Evolutionary conservation across 2,113 vertebrate genomes (phyloP).

Genomic region (Brachyhypopomus occidentalis): DNA sequence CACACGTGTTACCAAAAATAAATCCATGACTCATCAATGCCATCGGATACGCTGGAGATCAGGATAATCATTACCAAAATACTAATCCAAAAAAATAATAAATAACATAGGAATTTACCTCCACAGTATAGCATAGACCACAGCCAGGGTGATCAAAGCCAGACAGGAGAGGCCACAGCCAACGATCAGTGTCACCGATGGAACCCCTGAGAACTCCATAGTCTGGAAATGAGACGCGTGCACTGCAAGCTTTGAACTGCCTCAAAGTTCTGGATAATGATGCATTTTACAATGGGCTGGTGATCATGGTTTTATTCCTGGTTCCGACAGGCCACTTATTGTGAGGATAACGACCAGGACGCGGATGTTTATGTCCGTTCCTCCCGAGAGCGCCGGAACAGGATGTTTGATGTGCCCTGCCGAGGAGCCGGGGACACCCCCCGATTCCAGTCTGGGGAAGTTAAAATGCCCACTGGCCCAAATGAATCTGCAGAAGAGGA

Average conservation of each 20-base stretch:
- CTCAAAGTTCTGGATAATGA: conserved; percentile 33
- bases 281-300: conserved; percentile 13
- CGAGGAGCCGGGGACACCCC: no score
- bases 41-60: no score
- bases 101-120: conserved; percentile 77
- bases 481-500: background rate
- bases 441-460: background rate
- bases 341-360: background rate
- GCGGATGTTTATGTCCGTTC: background rate
- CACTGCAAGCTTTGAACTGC: conserved; percentile 20
- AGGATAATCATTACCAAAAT: no score
- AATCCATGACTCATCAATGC: background rate
- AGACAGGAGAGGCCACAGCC: conserved; percentile 98
- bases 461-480: background rate
- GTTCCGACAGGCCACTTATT: background rate
- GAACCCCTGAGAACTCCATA: conserved; percentile 97
- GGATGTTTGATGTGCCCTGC: background rate
- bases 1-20: background rate
- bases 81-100: no score
- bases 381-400: background rate
- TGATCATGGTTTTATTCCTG: background rate
- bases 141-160: conserved; percentile 92
- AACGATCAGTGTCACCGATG: conserved; percentile 97
- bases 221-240: conserved; percentile 80
- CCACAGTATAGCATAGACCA: conserved; percentile 96